Base-by-base conservation (phyloP, 2,888 invertebrate species). In the Chrysolina haemoptera region DNA sequence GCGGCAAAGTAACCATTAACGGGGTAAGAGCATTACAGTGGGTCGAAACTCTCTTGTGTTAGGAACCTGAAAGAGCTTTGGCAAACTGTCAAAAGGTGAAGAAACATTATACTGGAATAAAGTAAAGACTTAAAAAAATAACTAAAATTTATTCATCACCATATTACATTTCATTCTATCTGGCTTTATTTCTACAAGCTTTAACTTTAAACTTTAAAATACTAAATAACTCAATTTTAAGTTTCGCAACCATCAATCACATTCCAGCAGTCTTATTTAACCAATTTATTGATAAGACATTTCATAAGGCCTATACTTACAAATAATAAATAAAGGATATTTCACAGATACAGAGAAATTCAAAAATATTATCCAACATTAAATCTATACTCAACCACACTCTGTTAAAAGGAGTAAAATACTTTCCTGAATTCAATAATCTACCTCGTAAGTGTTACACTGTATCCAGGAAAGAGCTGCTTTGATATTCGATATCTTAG, bases 401-500 rank as follows among this genome's bases (percentile, higher is more conserved):
- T 27, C 43, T 43, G 14, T 43, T 43, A 5, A 5, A 8, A 43
- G 43, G 10, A 43, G 43, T 43, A 43, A 43, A 12, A 43, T 46
- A 14, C 12, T 2, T 1, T 46, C 4, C 14, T 46, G 12, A 14
- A 46, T 46, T 50, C 43, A 75, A 62, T 66, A 66, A 68, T 73
- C 63, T 40, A 64, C 20, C 18, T 74, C 68, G 43, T 68, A 80
- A 16, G 81, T 79, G 77, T 88, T 87, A 78, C 85, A 85, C 62
- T 92, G 91, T 78, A 94, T 92, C 93, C 93, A 94, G 70, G 88
- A 87, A 6, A 94, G 87, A 2, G 93, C 93, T 50, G 90, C 88
- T 74, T 90, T 90, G 74, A 94, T 90, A 79, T 91, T 90, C 40
- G 89, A 87, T 62, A 94, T 88, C 65, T 90, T 91, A 1, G 92